phyloP scores from a whole-genome alignment of 2,888 invertebrate species.

The Drosophila formosana region DNA sequence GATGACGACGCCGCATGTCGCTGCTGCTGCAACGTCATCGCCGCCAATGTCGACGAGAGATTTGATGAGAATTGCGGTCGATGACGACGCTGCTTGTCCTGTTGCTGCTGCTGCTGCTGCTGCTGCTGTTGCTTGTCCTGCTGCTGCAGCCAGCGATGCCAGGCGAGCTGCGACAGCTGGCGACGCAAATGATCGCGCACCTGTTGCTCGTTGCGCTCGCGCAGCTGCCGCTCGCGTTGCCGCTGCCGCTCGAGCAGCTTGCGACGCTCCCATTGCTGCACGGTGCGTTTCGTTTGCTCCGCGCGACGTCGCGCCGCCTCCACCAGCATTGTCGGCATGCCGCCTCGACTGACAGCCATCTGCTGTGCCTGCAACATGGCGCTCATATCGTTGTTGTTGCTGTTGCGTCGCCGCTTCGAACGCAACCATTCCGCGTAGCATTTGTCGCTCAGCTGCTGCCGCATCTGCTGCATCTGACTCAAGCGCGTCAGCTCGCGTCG shows the following conservation, averaged over 20 bases:
- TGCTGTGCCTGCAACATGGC: too few species aligned
- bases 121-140: slow-evolving; percentile 19
- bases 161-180: slow-evolving; percentile 43
- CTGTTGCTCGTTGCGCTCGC: neutral
- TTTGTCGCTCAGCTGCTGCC: slow-evolving; percentile 33
- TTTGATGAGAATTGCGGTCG: neutral
- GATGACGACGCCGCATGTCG: neutral
- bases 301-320: neutral
- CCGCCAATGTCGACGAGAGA: neutral
- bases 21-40: neutral
- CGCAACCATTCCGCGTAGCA: slow-evolving; percentile 46
- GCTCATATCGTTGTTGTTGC: too few species aligned
- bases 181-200: slow-evolving; percentile 30
- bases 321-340: neutral
- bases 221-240: slow-evolving; percentile 2
- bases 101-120: slow-evolving; percentile 12
- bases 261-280: slow-evolving; percentile 41
- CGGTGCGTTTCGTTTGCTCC: neutral
- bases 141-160: slow-evolving; percentile 50
- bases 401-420: slow-evolving; percentile 22
- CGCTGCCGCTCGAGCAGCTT: slow-evolving; percentile 32
- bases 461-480: slow-evolving; percentile 29
- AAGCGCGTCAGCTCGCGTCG: slow-evolving; percentile 24
- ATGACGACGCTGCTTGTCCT: neutral
- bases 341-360: too few species aligned